These are phyloP conservation scores for Branchinecta sandiegonensis DNA, from an alignment of 2,888 invertebrate species.

Conservation along the genomic window DNA sequence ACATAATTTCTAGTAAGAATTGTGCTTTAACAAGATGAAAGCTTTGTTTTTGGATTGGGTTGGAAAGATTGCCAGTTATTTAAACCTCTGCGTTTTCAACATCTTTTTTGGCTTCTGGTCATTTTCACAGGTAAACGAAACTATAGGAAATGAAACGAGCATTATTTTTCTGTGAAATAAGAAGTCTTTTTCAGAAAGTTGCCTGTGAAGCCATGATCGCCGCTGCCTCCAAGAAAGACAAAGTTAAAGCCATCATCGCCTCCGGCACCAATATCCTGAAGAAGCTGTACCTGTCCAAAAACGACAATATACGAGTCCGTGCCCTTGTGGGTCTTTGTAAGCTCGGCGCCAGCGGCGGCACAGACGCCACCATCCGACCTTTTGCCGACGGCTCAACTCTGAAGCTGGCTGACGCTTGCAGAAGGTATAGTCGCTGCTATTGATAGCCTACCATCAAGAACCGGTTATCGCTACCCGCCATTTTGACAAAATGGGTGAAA, in stretches of 20 bases:
- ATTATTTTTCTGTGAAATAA: no score
- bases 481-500: not conserved
- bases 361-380: constrained; percentile 81
- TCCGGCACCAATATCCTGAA: constrained; percentile 89
- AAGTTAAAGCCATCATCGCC: constrained; percentile 71
- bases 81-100: no score
- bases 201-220: constrained; percentile 94
- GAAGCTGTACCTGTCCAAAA: constrained; percentile 70
- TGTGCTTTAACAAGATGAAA: no score
- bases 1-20: no score
- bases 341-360: constrained; percentile 83
- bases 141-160: no score
- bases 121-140: no score
- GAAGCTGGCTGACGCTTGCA: constrained; percentile 84
- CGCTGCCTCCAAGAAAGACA: constrained; percentile 91
- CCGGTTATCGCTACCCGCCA: not conserved
- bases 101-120: no score
- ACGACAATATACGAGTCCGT: constrained; percentile 73
- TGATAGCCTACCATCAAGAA: not conserved
- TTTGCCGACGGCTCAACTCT: constrained; percentile 89
- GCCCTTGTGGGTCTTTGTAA: constrained; percentile 90
- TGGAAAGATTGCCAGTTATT: no score
- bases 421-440: constrained; percentile 40
- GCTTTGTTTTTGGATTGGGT: no score
- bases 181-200: constrained; percentile 50